phyloP scores from a whole-genome alignment of 2,888 invertebrate genomes.

The Aricia artaxerxes region DNA sequence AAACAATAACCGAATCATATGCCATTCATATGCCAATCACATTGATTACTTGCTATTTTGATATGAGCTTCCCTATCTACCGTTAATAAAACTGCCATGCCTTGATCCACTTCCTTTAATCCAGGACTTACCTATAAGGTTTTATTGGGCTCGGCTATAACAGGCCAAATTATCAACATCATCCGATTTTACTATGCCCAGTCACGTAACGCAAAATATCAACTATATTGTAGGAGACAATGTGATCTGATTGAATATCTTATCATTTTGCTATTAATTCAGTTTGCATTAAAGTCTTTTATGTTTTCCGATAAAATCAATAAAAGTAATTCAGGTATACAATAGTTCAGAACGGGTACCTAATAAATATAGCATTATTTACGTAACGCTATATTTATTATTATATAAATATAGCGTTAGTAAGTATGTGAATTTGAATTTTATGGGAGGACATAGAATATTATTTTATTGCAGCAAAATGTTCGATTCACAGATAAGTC shows the following conservation, averaged over 20 bases:
- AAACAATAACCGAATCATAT: not conserved
- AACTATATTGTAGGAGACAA: slow-evolving; percentile 63
- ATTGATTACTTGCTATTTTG: slow-evolving; percentile 43
- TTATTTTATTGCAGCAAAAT: no score
- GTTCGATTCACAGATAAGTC: no score
- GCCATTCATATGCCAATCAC: not conserved
- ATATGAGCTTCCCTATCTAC: not conserved
- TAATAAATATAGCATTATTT: no score
- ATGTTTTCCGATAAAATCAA: no score
- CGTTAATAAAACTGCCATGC: slow-evolving; percentile 64
- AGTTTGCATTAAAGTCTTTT: no score
- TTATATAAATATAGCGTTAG: no score
- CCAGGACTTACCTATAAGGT: slow-evolving; percentile 80
- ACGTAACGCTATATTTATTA: no score
- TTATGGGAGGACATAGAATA: no score
- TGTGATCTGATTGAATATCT: slow-evolving; percentile 37
- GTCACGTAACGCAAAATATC: slow-evolving; percentile 79
- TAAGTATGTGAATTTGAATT: no score
- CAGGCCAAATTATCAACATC: slow-evolving; percentile 80
- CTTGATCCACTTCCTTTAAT: slow-evolving; percentile 78
- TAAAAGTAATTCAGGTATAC: no score
- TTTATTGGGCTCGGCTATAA: slow-evolving; percentile 79
- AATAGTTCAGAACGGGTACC: no score
- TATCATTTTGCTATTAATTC: not conserved
- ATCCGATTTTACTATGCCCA: slow-evolving; percentile 80